Evolutionary conservation across 2,888 invertebrate species (phyloP).

Genomic region (Siphlonurus alternatus): DNA sequence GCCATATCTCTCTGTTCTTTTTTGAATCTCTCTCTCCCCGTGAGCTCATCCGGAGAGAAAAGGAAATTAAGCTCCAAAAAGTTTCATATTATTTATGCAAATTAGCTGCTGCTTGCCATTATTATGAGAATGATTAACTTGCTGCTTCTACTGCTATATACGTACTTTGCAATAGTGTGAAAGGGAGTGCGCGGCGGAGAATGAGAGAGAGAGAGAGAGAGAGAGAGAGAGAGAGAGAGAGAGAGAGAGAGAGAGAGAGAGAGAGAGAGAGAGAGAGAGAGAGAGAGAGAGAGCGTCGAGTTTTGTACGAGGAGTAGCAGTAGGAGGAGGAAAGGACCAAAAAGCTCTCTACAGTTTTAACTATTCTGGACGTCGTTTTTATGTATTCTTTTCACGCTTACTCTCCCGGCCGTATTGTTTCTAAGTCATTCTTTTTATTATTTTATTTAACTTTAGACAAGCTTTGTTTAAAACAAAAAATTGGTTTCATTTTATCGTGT

Average conservation of each 20-base stretch:
- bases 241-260: not conserved
- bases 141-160: too few species aligned
- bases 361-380: not conserved
- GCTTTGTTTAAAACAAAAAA: too few species aligned
- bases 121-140: slow-evolving; percentile 4
- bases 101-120: slow-evolving; percentile 1
- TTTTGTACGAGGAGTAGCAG: not conserved
- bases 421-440: slow-evolving; percentile 1
- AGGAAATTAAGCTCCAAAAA: slow-evolving; percentile 3
- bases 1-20: not conserved
- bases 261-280: not conserved
- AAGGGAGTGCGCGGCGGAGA: not conserved
- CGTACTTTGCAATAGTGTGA: too few species aligned
- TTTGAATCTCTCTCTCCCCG: not conserved
- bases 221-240: not conserved
- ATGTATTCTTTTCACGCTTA: slow-evolving; percentile 1
- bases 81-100: slow-evolving; percentile 4
- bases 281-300: not conserved
- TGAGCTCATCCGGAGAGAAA: not conserved
- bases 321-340: not conserved
- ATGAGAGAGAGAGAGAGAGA: not conserved
- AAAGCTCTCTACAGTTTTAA: not conserved
- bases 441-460: not conserved
- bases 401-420: not conserved
- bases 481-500: too few species aligned